These are phyloP conservation scores for Leptocoma aspasia DNA, from an alignment of 2,113 vertebrate genomes.

Conservation along the genomic window DNA sequence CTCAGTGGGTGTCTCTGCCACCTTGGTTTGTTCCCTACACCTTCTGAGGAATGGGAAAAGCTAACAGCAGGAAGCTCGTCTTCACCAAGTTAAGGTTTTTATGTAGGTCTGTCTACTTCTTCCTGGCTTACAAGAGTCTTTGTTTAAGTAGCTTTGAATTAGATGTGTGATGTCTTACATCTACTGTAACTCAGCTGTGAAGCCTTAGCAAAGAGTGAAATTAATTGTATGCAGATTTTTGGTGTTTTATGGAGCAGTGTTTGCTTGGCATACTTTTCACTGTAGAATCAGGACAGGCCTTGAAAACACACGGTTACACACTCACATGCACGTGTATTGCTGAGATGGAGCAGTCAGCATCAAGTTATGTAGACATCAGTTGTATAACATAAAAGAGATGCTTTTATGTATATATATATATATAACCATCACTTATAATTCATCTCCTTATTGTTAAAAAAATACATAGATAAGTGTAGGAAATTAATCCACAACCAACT, in stretches of 20 bases:
- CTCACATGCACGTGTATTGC: not conserved
- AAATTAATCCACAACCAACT: not conserved
- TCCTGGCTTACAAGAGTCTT: not conserved
- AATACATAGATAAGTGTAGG: not conserved
- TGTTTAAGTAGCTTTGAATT: not conserved
- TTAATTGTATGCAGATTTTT: not conserved
- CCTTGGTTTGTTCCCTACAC: not conserved
- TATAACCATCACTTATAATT: no score
- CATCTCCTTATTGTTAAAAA: not conserved
- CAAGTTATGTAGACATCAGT: not conserved
- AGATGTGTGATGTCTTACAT: not conserved
- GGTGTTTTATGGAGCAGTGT: not conserved
- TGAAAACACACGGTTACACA: not conserved
- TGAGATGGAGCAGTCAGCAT: not conserved
- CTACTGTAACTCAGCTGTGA: not conserved
- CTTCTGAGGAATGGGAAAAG: not conserved
- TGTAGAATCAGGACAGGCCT: not conserved
- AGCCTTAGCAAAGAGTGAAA: not conserved
- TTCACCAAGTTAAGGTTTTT: not conserved
- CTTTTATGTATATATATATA: not conserved
- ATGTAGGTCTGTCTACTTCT: not conserved
- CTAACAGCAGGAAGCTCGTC: not conserved
- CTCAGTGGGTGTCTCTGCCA: rapidly evolving
- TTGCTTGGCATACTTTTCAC: not conserved
- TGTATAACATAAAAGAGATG: not conserved